Evolutionary conservation across 2,888 invertebrate species (phyloP).

Genomic region (Rhagonycha fulva): DNA sequence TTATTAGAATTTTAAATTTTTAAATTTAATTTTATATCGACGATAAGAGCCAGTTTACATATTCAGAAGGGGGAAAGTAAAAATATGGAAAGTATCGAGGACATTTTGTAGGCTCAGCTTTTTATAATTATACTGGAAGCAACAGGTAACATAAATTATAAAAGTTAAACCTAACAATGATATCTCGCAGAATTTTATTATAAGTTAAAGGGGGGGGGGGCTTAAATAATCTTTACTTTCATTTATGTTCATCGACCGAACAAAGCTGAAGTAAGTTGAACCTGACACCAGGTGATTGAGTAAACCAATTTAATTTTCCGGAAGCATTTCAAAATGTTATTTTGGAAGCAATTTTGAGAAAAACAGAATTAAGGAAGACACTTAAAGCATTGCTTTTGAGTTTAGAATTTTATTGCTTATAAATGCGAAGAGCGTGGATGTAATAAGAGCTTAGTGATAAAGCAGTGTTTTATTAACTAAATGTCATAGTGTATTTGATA

Average conservation of each 20-base stretch:
- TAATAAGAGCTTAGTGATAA: slow-evolving; percentile 1
- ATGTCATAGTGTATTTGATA: neutral
- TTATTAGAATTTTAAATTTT: neutral
- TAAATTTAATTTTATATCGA: neutral
- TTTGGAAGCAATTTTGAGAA: neutral
- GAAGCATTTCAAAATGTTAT: neutral
- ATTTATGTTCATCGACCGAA: neutral
- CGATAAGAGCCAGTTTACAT: neutral
- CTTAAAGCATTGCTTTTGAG: neutral
- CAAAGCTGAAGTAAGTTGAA: neutral
- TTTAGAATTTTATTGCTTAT: neutral
- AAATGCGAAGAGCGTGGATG: neutral
- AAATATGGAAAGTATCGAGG: neutral
- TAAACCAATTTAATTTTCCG: neutral
- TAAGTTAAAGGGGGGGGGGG: neutral
- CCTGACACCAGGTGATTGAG: neutral
- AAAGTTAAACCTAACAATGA: neutral
- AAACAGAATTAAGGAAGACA: neutral
- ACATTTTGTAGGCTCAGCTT: neutral
- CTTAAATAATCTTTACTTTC: neutral
- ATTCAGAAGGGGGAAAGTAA: neutral
- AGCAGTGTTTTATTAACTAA: neutral
- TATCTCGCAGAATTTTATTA: neutral
- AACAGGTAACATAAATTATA: neutral
- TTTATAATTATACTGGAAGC: neutral